Percentiles rank a stretch among this genome's conserved stretches.
phyloP scores from a whole-genome alignment of 2,113 vertebrate genomes.

The Pardalotus punctatus region DNA sequence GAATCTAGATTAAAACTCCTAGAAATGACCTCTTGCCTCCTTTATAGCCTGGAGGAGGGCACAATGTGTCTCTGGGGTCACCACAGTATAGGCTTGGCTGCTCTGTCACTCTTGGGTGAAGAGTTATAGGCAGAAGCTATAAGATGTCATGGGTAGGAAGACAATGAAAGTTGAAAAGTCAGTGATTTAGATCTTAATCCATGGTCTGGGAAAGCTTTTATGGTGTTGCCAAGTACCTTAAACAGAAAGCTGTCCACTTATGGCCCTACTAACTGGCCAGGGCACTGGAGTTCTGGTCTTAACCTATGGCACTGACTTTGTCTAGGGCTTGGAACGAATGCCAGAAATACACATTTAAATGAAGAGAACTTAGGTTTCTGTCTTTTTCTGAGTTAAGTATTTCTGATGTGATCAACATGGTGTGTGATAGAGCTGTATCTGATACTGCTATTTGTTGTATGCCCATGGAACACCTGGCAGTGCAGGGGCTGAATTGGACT shows the following conservation, averaged over 20 bases:
- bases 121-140: background rate
- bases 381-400: background rate
- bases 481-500: background rate
- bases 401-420: background rate
- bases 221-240: background rate
- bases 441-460: background rate
- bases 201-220: background rate
- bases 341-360: background rate
- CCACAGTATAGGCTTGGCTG: rapidly evolving
- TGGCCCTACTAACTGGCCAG: background rate
- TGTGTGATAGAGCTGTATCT: background rate
- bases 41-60: background rate
- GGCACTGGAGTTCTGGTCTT: background rate
- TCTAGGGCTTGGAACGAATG: background rate
- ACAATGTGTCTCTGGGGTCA: rapidly evolving
- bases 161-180: background rate
- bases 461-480: rapidly evolving
- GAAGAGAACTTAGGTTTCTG: background rate
- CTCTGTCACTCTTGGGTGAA: background rate
- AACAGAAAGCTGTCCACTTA: background rate
- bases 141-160: background rate
- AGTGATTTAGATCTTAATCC: background rate
- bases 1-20: background rate
- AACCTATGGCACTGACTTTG: background rate
- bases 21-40: background rate